phyloP scores from a whole-genome alignment of 2,888 invertebrate species.

The Hypsopygia costalis region DNA sequence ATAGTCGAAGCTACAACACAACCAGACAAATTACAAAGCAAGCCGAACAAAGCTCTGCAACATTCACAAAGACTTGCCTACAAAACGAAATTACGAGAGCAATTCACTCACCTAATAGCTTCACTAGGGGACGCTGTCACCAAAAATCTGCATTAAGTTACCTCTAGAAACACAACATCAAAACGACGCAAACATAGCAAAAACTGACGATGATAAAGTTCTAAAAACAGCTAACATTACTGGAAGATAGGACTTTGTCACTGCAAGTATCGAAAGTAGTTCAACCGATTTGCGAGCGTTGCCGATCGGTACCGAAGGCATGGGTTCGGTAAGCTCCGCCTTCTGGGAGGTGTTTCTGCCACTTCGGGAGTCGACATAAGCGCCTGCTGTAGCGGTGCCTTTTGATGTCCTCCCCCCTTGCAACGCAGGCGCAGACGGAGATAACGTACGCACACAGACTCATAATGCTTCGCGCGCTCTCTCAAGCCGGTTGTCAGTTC shows the following conservation, averaged over 20 bases:
- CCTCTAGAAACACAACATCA: conserved; percentile 32
- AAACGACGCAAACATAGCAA: conserved; percentile 34
- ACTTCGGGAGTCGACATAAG: conserved; percentile 73
- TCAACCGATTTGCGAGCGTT: conserved; percentile 59
- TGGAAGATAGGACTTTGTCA: conserved; percentile 40
- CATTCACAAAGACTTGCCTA: conserved; percentile 67
- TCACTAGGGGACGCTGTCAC: conserved; percentile 59
- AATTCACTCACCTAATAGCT: conserved; percentile 70
- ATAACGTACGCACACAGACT: conserved; percentile 73
- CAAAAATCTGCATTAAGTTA: conserved; percentile 67
- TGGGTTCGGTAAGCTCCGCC: conserved; percentile 68
- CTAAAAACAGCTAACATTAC: conserved; percentile 15
- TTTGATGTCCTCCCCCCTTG: conserved; percentile 59
- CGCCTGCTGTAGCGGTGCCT: conserved; percentile 65
- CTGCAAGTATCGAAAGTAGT: conserved; percentile 26
- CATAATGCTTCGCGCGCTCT: conserved; percentile 76
- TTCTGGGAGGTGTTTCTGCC: conserved; percentile 67
- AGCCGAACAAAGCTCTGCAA: conserved; percentile 49
- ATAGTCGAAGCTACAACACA: conserved; percentile 39
- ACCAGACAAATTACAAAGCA: conserved; percentile 57
- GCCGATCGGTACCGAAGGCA: conserved; percentile 74
- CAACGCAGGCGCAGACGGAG: conserved; percentile 55
- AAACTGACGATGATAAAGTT: conserved; percentile 42
- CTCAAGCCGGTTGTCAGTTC: conserved; percentile 71
- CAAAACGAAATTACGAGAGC: conserved; percentile 75